Percentiles rank a stretch among this genome's conserved stretches.
phyloP scores from a whole-genome alignment of 2,888 invertebrate species.

The Melanchra persicariae region DNA sequence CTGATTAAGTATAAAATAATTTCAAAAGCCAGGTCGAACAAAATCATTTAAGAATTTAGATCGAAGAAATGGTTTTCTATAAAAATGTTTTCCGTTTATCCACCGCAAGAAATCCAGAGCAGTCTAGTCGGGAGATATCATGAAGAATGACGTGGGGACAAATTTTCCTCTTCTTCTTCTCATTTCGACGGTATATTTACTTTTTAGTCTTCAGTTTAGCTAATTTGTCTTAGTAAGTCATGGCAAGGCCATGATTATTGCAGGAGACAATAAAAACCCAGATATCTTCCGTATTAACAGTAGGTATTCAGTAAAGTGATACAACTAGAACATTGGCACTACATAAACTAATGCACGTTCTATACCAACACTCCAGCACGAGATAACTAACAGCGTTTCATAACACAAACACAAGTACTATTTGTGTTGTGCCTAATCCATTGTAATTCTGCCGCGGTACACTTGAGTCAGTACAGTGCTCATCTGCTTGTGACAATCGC shows the following conservation, averaged over 20 bases:
- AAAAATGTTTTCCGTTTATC: not conserved
- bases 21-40: not conserved
- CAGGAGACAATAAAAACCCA: not conserved
- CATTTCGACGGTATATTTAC: too few relatives aligned
- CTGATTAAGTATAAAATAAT: too few relatives aligned
- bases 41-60: not conserved
- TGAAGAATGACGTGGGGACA: too few relatives aligned
- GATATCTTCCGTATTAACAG: not conserved
- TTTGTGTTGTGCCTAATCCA: constrained; percentile 39
- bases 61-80: not conserved
- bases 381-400: constrained; percentile 10
- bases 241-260: too few relatives aligned
- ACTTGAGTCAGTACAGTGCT: constrained; percentile 8
- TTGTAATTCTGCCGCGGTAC: not conserved
- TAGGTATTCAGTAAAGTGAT: not conserved
- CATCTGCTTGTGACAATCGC: constrained; percentile 29
- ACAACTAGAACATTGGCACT: not conserved
- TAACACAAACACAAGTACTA: constrained; percentile 28
- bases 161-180: too few relatives aligned
- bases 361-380: not conserved
- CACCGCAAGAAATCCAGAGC: not conserved
- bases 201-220: too few relatives aligned
- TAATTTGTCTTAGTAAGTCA: too few relatives aligned
- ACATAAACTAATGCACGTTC: constrained; percentile 5
- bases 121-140: too few relatives aligned